Base-by-base conservation (phyloP, 2,113 vertebrate genomes). In the Trichomycterus rosablanca region DNA sequence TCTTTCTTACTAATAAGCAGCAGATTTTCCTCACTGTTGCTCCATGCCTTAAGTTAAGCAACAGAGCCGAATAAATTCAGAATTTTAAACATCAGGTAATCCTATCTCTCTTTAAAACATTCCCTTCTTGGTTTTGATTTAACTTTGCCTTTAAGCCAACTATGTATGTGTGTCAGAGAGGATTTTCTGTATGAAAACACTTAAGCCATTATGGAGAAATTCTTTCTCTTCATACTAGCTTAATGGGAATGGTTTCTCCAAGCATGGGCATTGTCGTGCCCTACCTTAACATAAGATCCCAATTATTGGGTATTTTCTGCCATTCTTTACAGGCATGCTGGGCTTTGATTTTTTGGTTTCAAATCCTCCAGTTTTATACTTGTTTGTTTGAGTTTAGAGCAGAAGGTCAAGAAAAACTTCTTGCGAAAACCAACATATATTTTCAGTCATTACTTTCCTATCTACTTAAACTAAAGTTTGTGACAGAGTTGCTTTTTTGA, bases 211-310 rank as follows among this genome's bases (percentile, higher is more conserved):
- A 42, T 15, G 15, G 3, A 68, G 55, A 51, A 59, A 49, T 35
- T 16, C 39, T 55, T 35, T 44, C 28, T n/a, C n/a, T n/a, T n/a
- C n/a, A n/a, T n/a, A n/a, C n/a, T n/a, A n/a, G 35, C 44, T 60
- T 62, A 54, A 63, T 58, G 40, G 51, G 51, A 51, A 63, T 59
- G 30, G 7, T 32, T 59, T n/a, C 11, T 40, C 58, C 50, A 23
- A 14, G 48, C 45, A 59, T n/a, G 23, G 39, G 43, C 11, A n/a
- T 53, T 45, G 11, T 28, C 40, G 7, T 63, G 26, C 49, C 50
- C 55, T 62, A 60, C 63, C 39, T 70, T 45, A 26, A 51, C 65
- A 66, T 63, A 60, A 50, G 69, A 66, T 72, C 67, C 63, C 59
- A 60, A 59, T 75, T 69, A n/a, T n/a, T n/a, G n/a, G n/a, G n/a